Evolutionary conservation across 2,888 invertebrate species (phyloP), one percentile per base, ranked within the genome.

Genomic region (Cinara cedri): DNA sequence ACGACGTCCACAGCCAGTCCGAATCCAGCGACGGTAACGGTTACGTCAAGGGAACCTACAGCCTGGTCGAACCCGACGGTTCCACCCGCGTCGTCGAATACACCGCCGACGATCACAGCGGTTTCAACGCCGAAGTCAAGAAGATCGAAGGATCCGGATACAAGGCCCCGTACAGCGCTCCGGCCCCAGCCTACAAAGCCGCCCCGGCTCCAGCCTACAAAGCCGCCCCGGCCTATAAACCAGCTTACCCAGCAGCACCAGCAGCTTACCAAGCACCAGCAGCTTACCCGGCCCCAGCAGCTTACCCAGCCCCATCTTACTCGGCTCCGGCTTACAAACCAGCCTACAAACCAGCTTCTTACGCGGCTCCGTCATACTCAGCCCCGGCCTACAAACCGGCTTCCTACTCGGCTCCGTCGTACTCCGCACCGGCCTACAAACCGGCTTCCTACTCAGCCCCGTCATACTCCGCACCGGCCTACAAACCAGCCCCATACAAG

Each of bases 121-220:
- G 89, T 66, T 89, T 89, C 87, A 89, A 89, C 83, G 89, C 89
- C 80, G 87, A 89, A 60, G 89, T 89, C 19, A 87, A 86, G 83
- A 87, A 87, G 19, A 44, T 44, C 65, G 44, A 55, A 19, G 54
- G 54, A 26, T 3, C 62, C 13, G 10, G 44, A 14, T 44, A 65
- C 65, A 63, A 19, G 72, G 72, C 26, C 72, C 71, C 63, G 16
- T 68, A 46, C 46, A n/a, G 62, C 62, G 26, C n/a, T 26, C 10
- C 62, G 1, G 60, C 60, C 26, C 63, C 63, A 1, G 57, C 57
- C 1, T 66, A 66, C 24, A 34, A 34, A 34, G 0, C 44, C 8
- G 66, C 49, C 19, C 63, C 63, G 2, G 46, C 66, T 16, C 66
- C 66, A 0, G 65, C 65, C 1, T 65, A 65, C 65, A 0, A 42